A percentile compares a stretch with the other conserved stretches of the same genome.
Evolutionary conservation across 2,888 invertebrate genomes (phyloP).

Genomic region (Subacronicta megacephala): DNA sequence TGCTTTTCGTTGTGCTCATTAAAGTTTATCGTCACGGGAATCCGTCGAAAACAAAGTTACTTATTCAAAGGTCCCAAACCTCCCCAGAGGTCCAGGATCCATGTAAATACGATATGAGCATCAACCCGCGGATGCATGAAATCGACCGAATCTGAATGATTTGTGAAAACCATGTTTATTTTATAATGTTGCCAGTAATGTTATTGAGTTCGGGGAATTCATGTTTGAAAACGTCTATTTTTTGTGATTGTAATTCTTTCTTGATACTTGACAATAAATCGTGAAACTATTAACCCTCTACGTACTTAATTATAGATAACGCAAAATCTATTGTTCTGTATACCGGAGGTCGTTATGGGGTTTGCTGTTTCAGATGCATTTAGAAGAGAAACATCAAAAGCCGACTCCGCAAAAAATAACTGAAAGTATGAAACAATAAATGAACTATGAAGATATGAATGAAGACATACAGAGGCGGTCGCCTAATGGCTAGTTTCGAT

Average conservation of each 20-base stretch:
- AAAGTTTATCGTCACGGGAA: conserved; percentile 49
- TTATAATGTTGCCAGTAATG: conserved; percentile 16
- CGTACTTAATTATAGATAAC: no score
- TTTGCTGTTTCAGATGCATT: no score
- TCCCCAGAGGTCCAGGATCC: conserved; percentile 30
- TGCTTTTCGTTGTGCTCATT: conserved; percentile 31
- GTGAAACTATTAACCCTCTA: no score
- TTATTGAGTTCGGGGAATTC: neutral
- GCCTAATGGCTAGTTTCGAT: no score
- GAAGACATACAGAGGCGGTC: no score
- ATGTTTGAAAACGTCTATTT: neutral
- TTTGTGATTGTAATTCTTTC: neutral
- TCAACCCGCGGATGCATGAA: conserved; percentile 53
- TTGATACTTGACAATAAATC: no score
- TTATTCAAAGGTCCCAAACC: conserved; percentile 43
- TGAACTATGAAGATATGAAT: no score
- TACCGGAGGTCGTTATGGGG: no score
- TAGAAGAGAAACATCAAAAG: no score
- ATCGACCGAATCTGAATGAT: conserved; percentile 52
- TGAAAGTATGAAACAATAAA: no score
- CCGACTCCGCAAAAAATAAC: no score
- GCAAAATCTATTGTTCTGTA: no score
- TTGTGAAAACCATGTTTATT: conserved; percentile 40
- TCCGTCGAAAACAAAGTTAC: conserved; percentile 52
- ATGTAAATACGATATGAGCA: conserved; percentile 59